A percentile compares a stretch with the other conserved stretches of the same genome.
These are phyloP conservation scores for Lymantria monacha DNA, from an alignment of 2,888 invertebrate genomes.

Conservation along the genomic window DNA sequence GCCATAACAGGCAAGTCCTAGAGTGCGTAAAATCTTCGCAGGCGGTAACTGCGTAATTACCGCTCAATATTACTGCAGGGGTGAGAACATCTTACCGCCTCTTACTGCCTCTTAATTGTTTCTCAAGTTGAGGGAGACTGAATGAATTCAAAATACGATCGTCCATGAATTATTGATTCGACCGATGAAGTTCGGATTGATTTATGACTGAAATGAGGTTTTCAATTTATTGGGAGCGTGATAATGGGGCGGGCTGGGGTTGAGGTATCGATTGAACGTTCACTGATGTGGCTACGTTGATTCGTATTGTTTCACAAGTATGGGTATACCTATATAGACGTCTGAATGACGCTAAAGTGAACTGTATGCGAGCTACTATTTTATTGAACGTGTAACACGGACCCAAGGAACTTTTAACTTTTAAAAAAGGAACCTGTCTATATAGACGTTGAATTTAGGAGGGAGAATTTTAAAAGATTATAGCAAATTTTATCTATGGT, in stretches of 20 bases:
- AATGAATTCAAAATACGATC: slow-evolving; percentile 53
- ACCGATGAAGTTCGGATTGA: slow-evolving; percentile 35
- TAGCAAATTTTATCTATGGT: no score
- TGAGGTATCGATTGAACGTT: slow-evolving; percentile 7
- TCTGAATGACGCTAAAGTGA: not conserved
- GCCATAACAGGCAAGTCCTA: slow-evolving; percentile 46
- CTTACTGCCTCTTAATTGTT: slow-evolving; percentile 61
- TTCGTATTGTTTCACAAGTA: not conserved
- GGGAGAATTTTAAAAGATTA: no score
- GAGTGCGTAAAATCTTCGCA: slow-evolving; percentile 74
- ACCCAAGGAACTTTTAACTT: no score
- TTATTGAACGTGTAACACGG: not conserved
- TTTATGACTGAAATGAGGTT: slow-evolving; percentile 26
- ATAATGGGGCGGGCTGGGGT: slow-evolving; percentile 5
- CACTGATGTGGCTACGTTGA: slow-evolving; percentile 4
- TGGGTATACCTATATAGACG: not conserved
- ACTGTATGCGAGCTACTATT: not conserved
- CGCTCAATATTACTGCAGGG: slow-evolving; percentile 47
- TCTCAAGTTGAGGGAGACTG: slow-evolving; percentile 43
- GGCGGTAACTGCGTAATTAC: slow-evolving; percentile 70
- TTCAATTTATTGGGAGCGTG: slow-evolving; percentile 12
- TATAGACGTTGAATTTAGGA: no score
- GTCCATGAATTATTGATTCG: slow-evolving; percentile 58
- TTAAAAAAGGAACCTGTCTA: no score
- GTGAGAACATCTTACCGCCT: slow-evolving; percentile 26